Evolutionary conservation across 2,797 vertebrate genomes (phyloP).

Genomic region (Oreochromis mossambicus): DNA sequence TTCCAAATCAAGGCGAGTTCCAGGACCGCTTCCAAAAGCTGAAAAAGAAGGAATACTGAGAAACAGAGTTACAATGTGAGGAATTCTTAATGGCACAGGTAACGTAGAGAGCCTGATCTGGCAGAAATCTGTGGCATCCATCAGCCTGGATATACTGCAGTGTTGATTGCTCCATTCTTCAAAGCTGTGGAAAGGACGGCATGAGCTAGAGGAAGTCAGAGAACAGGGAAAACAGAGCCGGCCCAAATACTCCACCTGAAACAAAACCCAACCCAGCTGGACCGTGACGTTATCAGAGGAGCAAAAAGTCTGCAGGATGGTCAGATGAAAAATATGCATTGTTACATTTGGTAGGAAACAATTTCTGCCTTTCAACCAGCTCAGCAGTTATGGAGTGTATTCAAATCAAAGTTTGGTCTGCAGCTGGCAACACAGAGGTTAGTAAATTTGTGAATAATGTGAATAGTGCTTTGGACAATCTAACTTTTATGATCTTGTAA

Average conservation of each 20-base stretch:
- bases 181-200: background rate
- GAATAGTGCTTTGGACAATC: background rate
- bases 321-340: background rate
- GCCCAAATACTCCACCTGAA: background rate
- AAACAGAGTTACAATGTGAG: background rate
- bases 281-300: background rate
- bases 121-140: background rate
- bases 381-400: background rate
- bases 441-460: background rate
- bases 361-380: background rate
- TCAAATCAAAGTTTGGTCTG: background rate
- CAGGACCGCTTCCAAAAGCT: background rate
- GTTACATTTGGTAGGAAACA: background rate
- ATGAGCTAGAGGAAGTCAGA: background rate
- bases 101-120: background rate
- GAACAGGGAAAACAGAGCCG: background rate
- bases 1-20: background rate
- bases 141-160: background rate
- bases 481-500: background rate
- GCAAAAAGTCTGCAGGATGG: background rate
- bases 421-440: background rate
- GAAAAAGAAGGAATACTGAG: background rate
- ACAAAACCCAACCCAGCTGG: background rate
- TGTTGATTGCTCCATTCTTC: background rate
- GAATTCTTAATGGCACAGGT: background rate